phyloP scores from a whole-genome alignment of 2,113 vertebrate genomes.

The Ciconia maguari region DNA sequence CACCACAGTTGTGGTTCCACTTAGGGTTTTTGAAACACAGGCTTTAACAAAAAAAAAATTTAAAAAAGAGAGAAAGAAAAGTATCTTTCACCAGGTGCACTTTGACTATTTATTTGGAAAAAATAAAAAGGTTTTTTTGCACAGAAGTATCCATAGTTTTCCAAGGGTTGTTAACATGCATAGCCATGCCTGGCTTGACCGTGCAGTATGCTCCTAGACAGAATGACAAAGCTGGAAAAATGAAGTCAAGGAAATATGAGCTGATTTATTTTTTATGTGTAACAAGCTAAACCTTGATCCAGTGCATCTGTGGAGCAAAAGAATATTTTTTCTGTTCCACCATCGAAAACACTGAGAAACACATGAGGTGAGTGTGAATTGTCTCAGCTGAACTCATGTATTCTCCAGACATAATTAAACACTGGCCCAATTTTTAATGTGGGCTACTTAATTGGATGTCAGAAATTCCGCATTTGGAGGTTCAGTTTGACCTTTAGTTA shows the following conservation, averaged over 20 bases:
- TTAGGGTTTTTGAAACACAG: constrained; percentile 57
- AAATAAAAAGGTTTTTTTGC: constrained; percentile 13
- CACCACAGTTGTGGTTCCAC: constrained; percentile 62
- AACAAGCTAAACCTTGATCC: constrained; percentile 50
- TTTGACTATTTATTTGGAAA: constrained; percentile 29
- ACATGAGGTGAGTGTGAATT: constrained; percentile 31
- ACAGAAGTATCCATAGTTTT: constrained; percentile 50
- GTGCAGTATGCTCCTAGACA: constrained; percentile 41
- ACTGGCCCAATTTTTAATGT: background rate
- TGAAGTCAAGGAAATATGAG: constrained; percentile 61
- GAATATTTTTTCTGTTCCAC: constrained; percentile 40
- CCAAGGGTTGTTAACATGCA: constrained; percentile 57
- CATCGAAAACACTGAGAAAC: constrained; percentile 1
- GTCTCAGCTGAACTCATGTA: constrained; percentile 10
- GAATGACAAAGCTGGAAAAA: constrained; percentile 68
- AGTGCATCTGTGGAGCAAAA: constrained; percentile 40
- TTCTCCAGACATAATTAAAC: constrained; percentile 43
- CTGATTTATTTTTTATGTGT: constrained; percentile 54
- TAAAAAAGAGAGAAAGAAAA: background rate
- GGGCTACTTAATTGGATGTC: constrained; percentile 44
- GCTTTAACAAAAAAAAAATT: background rate
- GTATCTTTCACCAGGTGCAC: constrained; percentile 71
- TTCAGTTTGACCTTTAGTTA: constrained; percentile 53
- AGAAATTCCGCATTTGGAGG: constrained; percentile 52
- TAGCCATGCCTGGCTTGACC: constrained; percentile 45